A percentile compares a stretch with the other conserved stretches of the same genome.
These are phyloP conservation scores for Antitype chi DNA, from an alignment of 2,888 invertebrate genomes.

Conservation along the genomic window DNA sequence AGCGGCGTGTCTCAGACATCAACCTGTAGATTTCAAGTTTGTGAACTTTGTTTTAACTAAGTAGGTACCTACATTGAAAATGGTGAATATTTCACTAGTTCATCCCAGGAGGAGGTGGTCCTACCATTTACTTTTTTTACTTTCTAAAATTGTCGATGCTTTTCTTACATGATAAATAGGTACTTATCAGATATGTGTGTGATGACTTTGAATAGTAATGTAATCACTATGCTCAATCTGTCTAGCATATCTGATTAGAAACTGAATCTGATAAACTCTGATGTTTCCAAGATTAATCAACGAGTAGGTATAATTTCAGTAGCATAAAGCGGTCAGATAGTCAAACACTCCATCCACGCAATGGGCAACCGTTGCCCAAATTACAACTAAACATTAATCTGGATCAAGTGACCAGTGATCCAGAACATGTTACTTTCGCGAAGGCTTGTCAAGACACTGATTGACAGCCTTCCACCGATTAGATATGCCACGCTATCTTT, in stretches of 20 bases:
- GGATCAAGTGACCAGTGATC: conserved; percentile 74
- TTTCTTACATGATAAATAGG: not conserved
- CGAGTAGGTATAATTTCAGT: conserved; percentile 31
- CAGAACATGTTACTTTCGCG: conserved; percentile 80
- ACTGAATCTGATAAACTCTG: conserved; percentile 42
- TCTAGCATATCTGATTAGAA: conserved; percentile 26
- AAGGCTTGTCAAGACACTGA: conserved; percentile 78
- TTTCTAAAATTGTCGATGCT: not conserved
- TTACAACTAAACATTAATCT: conserved; percentile 64
- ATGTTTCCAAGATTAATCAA: conserved; percentile 41
- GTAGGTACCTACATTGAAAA: not conserved
- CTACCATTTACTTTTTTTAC: not conserved
- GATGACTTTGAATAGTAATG: conserved; percentile 16
- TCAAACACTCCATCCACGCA: conserved; percentile 45
- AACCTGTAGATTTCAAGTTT: conserved; percentile 56
- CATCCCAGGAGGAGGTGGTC: not conserved
- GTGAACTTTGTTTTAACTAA: conserved; percentile 20
- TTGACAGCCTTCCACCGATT: conserved; percentile 85
- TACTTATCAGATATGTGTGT: conserved; percentile 2
- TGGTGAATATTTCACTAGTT: conserved; percentile 6
- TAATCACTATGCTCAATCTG: conserved; percentile 30
- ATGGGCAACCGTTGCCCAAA: conserved; percentile 60
- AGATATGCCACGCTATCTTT: conserved; percentile 86
- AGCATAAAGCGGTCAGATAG: conserved; percentile 23
- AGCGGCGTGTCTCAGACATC: conserved; percentile 67